Evolutionary conservation across 1,140 invertebrate species (phyloP), one percentile per base, ranked within the genome.

Genomic region (Drusus annulatus): DNA sequence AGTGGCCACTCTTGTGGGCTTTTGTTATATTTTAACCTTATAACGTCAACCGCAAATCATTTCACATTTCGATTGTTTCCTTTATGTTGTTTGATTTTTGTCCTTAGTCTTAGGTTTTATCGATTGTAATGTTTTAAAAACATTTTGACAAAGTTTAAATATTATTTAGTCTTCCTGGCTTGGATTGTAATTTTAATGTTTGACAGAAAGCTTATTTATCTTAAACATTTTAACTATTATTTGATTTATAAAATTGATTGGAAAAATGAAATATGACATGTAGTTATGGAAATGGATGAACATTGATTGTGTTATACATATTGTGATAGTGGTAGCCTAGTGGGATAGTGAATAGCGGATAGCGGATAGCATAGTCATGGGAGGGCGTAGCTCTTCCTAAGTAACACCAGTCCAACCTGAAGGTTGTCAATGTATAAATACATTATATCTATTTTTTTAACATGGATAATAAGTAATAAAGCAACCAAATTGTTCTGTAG

Each of bases 401-500:
- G 19, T 21, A 74, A 74, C 76, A 60, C 76, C 81, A 45, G 36
- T 45, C 36, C 36, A 77, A 71, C 81, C 65, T 71, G 13, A 45
- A 62, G 81, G 81, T 76, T 80, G 81, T 78, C 80, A 80, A 80
- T 83, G 76, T 79, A 82, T 75, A 83, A 80, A 83, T 82, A 71
- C 52, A 79, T 73, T 79, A 83, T 83, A 80, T 78, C 79, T 83
- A 83, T 83, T 83, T 83, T 83, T 83, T 80, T 83, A 83, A 80
- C 77, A 80, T 80, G 79, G 71, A 80, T 54, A 80, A 80, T 31
- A 77, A 75, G 77, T 79, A 82, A 78, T 71, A 73, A 82, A 80
- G 79, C 78, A 83, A 83, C 79, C 81, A 80, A 83, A 83, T 76
- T 83, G 81, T 83, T 83, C 78, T 83, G 81, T 83, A 83, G 81